A percentile compares a stretch with the other conserved stretches of the same genome.
Conservation (phyloP, 1,140 invertebrate species). For the Bombus breviceps region DNA sequence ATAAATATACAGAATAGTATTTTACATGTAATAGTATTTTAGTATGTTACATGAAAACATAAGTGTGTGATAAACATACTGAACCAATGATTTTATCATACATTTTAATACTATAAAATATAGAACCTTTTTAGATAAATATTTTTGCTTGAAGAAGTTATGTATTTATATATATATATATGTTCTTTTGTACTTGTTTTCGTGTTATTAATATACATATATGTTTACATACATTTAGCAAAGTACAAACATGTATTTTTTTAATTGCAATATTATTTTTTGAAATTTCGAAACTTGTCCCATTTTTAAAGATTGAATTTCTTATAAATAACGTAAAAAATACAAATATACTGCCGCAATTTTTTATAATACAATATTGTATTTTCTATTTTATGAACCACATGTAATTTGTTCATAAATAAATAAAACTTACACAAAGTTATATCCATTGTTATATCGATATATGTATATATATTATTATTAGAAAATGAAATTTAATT, state of each 20-base stretch:
- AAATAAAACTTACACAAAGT: slow-evolving; percentile 11
- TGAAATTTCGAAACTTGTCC: slow-evolving; percentile 19
- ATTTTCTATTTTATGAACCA: not conserved
- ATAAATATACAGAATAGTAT: not conserved
- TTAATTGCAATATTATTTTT: slow-evolving; percentile 30
- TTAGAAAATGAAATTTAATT: not conserved
- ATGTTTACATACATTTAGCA: slow-evolving; percentile 18
- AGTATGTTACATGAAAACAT: slow-evolving; percentile 13
- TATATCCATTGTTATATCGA: not conserved
- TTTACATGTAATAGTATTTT: no score
- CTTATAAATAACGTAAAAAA: not conserved
- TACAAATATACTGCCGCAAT: slow-evolving; percentile 10
- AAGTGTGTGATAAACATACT: not conserved
- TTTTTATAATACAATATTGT: not conserved
- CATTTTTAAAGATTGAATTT: not conserved
- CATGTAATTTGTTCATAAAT: slow-evolving; percentile 36
- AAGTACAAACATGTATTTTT: slow-evolving; percentile 40
- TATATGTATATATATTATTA: not conserved
- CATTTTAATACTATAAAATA: not conserved
- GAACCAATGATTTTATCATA: not conserved
- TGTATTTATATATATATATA: slow-evolving; percentile 12
- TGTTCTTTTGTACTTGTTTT: not conserved
- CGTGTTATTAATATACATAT: slow-evolving; percentile 6
- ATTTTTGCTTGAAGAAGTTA: slow-evolving; percentile 11
- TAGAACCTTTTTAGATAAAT: not conserved